A percentile compares a stretch with the other conserved stretches of the same genome.
phyloP scores from a whole-genome alignment of 2,113 vertebrate genomes.

The Zapornia atra region DNA sequence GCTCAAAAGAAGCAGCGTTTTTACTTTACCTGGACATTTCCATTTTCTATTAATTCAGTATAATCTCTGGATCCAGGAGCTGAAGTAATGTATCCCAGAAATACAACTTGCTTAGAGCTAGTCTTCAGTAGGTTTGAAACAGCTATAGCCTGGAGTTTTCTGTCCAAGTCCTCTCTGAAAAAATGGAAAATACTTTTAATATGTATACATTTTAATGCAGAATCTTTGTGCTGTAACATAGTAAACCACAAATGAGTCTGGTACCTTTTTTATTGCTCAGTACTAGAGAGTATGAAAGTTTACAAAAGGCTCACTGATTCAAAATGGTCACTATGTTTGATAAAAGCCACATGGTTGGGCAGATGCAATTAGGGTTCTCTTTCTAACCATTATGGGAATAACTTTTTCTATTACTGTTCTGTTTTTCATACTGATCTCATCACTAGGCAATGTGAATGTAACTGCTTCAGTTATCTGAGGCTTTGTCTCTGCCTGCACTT shows the following conservation, averaged over 20 bases:
- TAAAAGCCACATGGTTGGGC: not conserved
- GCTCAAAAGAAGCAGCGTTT: not conserved
- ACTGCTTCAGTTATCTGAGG: not conserved
- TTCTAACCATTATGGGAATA: not conserved
- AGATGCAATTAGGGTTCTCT: not conserved
- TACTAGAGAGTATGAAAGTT: not conserved
- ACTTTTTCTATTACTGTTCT: not conserved
- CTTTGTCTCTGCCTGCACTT: not conserved
- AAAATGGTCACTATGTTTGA: not conserved
- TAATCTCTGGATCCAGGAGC: conserved; percentile 80
- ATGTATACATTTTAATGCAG: not conserved
- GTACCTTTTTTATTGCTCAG: not conserved
- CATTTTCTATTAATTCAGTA: conserved; percentile 71
- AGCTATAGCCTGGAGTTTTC: conserved; percentile 77
- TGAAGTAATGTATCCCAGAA: conserved; percentile 79
- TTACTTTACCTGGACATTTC: conserved; percentile 71
- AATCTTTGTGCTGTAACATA: not conserved
- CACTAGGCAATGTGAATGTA: not conserved
- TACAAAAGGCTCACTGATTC: not conserved
- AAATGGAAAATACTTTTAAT: not conserved
- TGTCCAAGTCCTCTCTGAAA: conserved; percentile 79
- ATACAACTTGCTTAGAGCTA: conserved; percentile 71
- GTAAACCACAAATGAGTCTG: not conserved
- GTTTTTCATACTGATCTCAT: not conserved
- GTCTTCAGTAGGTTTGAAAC: conserved; percentile 74